Evolutionary conservation across 2,797 vertebrate genomes (phyloP), one percentile per base, ranked within the genome.

Genomic region (Amblyraja radiata): DNA sequence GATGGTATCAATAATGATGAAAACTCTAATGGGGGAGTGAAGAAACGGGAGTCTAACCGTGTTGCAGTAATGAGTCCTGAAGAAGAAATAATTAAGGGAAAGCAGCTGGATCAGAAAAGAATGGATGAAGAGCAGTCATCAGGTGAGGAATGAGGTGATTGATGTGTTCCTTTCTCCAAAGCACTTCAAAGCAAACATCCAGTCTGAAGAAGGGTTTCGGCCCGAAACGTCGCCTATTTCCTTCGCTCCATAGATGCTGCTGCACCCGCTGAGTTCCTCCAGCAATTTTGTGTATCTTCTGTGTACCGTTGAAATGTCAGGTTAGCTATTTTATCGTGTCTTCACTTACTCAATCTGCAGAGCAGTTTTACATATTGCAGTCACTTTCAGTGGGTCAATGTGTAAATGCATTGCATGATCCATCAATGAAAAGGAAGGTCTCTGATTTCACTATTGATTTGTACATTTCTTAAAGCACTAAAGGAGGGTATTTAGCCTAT

Each of bases 81-180:
- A 96, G 94, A 95, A 94, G 94, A 95, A 95, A 95, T 95, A 94
- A 95, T 95, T 96, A 95, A 94, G 94, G 96, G 95, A 96, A 96
- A 95, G 95, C 95, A 95, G 94, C 94, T 94, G 95, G 96, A 97
- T 97, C 97, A 97, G 94, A 96, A 94, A 94, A 95, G 96, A 95
- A 94, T 96, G 96, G 97, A 96, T 96, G 96, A 95, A 95, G 96
- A 96, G 95, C 95, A 95, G 93, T 94, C 95, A 94, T 94, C 97
- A 95, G 98, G 98, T 97, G 95, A 96, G 98, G 97, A 96, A 96
- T 96, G 93, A 94, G 94, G 94, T 97, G 95, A 95, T 96, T 39
- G 96, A 95, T 94, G 91, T 97, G 97, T 97, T 94, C 95, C 93
- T 36, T 74, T 91, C 0, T 54, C 36, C 39, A 28, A 54, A 65